Percentiles rank a stretch among this genome's conserved stretches.
Evolutionary conservation across 2,888 invertebrate genomes (phyloP).

Genomic region (Sialis lutaria): DNA sequence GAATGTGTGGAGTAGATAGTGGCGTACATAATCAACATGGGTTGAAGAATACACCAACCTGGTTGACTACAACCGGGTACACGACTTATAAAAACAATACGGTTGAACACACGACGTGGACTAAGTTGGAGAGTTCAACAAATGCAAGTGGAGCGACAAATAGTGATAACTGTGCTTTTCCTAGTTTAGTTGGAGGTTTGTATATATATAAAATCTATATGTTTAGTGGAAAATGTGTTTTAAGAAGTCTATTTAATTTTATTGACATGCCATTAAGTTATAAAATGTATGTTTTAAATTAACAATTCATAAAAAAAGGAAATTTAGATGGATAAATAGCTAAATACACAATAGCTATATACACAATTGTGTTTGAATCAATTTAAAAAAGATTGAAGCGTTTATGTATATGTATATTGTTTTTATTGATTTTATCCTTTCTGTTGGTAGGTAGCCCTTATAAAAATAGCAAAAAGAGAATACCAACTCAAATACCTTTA

Average conservation of each 20-base stretch:
- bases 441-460: conserved; percentile 18
- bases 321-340: too few species aligned
- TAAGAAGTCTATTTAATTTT: too few species aligned
- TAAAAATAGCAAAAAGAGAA: conserved; percentile 20
- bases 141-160: neutral
- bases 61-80: conserved; percentile 4
- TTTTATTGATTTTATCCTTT: neutral
- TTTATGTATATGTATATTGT: too few species aligned
- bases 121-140: neutral
- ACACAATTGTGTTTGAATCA: too few species aligned
- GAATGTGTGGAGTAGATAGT: too few species aligned
- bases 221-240: neutral
- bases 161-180: conserved; percentile 1
- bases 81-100: conserved; percentile 3
- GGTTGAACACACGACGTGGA: conserved; percentile 6
- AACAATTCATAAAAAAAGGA: neutral
- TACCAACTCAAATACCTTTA: conserved; percentile 14
- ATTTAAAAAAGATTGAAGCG: neutral
- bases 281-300: neutral
- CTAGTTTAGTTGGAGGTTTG: conserved; percentile 4
- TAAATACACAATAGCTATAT: too few species aligned
- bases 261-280: neutral
- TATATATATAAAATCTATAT: neutral
- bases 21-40: neutral
- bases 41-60: conserved; percentile 1